Percentiles rank a stretch among this genome's conserved stretches.
phyloP scores from a whole-genome alignment of 2,797 vertebrate genomes.

The Neosalanx taihuensis region DNA sequence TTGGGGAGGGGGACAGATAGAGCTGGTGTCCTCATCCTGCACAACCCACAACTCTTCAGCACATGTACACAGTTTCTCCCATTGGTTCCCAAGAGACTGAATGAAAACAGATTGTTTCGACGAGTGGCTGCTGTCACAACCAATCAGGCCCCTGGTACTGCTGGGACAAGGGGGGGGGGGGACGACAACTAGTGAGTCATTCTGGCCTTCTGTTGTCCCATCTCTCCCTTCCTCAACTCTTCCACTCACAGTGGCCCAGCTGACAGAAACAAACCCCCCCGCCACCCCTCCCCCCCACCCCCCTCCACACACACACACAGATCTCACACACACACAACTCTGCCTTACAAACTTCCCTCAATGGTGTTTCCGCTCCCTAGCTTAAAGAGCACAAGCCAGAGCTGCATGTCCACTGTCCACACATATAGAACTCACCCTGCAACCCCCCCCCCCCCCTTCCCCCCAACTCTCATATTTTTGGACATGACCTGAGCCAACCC shows the following conservation, averaged over 20 bases:
- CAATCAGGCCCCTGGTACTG: not conserved
- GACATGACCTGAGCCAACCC: too few relatives aligned
- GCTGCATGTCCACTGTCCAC: not conserved
- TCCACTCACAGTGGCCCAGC: not conserved
- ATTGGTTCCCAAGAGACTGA: conserved; percentile 20
- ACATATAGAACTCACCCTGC: conserved; percentile 2
- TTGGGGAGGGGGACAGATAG: too few relatives aligned
- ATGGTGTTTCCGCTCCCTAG: not conserved
- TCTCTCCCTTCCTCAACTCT: conserved; percentile 1
- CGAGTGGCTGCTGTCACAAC: conserved; percentile 1
- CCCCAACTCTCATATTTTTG: not conserved
- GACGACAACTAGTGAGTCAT: conserved; percentile 9
- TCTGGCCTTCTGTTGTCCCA: not conserved
- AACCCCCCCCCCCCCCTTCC: too few relatives aligned
- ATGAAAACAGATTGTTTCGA: conserved; percentile 41
- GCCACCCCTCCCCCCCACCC: not conserved
- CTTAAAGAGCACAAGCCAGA: not conserved
- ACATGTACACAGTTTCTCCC: not conserved
- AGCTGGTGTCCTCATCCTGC: too few relatives aligned
- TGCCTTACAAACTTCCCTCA: not conserved
- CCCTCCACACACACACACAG: not conserved
- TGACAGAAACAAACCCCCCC: not conserved
- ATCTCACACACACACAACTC: not conserved
- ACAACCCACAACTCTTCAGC: too few relatives aligned
- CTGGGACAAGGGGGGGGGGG: not conserved